phyloP scores from a whole-genome alignment of 2,888 invertebrate genomes.

The Leucania comma region DNA sequence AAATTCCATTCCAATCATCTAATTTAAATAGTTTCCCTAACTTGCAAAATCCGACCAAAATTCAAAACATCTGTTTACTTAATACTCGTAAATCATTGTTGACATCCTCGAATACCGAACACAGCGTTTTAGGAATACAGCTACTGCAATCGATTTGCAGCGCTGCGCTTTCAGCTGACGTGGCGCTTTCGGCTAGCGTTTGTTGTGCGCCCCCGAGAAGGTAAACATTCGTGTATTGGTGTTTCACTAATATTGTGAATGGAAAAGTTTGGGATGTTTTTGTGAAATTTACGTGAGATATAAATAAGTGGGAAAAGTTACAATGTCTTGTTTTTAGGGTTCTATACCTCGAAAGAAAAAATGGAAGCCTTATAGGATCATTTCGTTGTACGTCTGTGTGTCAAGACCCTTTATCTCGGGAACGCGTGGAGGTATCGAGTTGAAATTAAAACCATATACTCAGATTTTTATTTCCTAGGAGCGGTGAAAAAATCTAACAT shows the following conservation, averaged over 20 bases:
- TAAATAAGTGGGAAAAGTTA: background rate
- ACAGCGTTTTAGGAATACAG: conserved; percentile 46
- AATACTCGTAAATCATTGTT: conserved; percentile 52
- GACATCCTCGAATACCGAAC: conserved; percentile 31
- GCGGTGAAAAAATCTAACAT: too few relatives aligned
- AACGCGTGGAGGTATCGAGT: too few relatives aligned
- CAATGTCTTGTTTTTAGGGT: too few relatives aligned
- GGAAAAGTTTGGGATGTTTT: conserved; percentile 13
- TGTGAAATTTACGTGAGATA: conserved; percentile 4
- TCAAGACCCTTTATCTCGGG: too few relatives aligned
- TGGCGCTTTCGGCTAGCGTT: conserved; percentile 37
- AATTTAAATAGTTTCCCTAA: background rate
- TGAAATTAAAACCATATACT: too few relatives aligned
- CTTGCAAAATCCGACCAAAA: conserved; percentile 36
- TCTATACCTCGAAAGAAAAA: too few relatives aligned
- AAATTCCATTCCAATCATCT: too few relatives aligned
- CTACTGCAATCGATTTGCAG: conserved; percentile 50
- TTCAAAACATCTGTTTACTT: conserved; percentile 48
- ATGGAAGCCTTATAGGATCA: too few relatives aligned
- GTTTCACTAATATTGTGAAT: conserved; percentile 31
- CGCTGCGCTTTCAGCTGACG: conserved; percentile 50
- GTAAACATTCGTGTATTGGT: conserved; percentile 39
- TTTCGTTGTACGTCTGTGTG: too few relatives aligned
- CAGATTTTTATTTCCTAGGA: too few relatives aligned
- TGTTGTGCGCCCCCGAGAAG: conserved; percentile 40